Percentiles rank a stretch among this genome's conserved stretches.
Evolutionary conservation across 2,113 vertebrate species (phyloP).

Genomic region (Brachionichthys hirsutus): DNA sequence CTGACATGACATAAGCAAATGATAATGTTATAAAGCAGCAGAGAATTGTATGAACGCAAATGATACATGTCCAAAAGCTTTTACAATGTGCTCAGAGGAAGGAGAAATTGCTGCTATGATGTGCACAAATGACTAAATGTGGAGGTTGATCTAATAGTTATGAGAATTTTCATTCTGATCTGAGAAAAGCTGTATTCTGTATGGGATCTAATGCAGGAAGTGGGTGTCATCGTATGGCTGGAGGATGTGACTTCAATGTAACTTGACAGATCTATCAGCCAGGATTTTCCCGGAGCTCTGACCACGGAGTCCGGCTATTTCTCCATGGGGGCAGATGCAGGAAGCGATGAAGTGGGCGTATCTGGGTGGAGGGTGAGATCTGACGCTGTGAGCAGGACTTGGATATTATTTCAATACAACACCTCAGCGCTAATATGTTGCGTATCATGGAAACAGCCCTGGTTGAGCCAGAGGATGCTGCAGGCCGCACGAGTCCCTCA

Average conservation of each 20-base stretch:
- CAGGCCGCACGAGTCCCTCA: slow-evolving; percentile 28
- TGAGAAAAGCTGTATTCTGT: slow-evolving; percentile 5
- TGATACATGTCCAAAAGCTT: too few relatives aligned
- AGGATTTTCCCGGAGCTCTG: slow-evolving; percentile 40
- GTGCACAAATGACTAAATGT: too few relatives aligned
- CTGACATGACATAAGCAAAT: too few relatives aligned
- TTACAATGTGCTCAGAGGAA: too few relatives aligned
- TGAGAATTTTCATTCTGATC: not conserved
- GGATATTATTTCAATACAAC: slow-evolving; percentile 34
- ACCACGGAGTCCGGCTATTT: slow-evolving; percentile 6
- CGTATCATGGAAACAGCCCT: slow-evolving; percentile 30
- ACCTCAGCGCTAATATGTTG: slow-evolving; percentile 21
- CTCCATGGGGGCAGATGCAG: slow-evolving; percentile 46
- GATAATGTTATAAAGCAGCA: too few relatives aligned
- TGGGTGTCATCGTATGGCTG: not conserved
- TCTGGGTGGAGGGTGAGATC: not conserved
- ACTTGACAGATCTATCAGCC: slow-evolving; percentile 25
- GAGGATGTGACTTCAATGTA: slow-evolving; percentile 60
- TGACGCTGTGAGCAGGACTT: slow-evolving; percentile 23
- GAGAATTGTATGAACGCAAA: too few relatives aligned
- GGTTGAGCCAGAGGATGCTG: slow-evolving; percentile 7
- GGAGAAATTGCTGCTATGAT: too few relatives aligned
- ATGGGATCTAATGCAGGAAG: slow-evolving; percentile 38
- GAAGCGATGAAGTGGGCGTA: slow-evolving; percentile 38
- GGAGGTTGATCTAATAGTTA: not conserved